phyloP scores from a whole-genome alignment of 2,113 vertebrate genomes.

The cattle (Bos taurus) region DNA sequence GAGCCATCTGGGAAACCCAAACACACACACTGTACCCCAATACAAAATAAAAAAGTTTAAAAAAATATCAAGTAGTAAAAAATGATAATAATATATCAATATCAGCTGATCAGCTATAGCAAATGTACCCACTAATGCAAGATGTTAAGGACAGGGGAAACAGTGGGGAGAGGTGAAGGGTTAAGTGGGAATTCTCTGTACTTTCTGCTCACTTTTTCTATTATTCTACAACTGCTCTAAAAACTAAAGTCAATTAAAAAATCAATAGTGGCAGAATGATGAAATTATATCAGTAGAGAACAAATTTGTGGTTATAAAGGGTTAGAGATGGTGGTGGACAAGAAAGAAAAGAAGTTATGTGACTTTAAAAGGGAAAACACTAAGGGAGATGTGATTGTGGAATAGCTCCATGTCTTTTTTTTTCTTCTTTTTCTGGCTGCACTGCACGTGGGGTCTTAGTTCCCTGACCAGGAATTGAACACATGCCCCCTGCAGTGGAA shows the following conservation, averaged over 20 bases:
- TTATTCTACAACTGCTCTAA: neutral
- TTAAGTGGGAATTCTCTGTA: neutral
- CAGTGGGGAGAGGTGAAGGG: neutral
- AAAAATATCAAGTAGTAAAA: neutral
- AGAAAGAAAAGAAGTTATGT: neutral
- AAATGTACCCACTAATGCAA: neutral
- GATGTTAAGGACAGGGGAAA: neutral
- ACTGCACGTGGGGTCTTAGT: neutral
- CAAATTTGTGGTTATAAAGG: neutral
- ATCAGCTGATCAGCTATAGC: neutral
- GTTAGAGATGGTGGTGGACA: neutral
- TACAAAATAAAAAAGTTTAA: neutral
- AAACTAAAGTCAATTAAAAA: neutral
- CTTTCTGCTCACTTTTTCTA: neutral
- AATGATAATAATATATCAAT: neutral
- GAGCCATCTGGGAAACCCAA: neutral
- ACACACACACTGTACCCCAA: neutral
- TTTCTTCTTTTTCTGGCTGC: neutral
- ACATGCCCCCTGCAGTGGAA: neutral
- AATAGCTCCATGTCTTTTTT: neutral
- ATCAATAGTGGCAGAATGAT: neutral
- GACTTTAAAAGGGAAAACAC: neutral
- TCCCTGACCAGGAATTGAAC: neutral
- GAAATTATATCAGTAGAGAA: neutral
- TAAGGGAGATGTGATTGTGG: neutral